Conservation (phyloP, 2,888 invertebrate species). For the Diarsia rubi region DNA sequence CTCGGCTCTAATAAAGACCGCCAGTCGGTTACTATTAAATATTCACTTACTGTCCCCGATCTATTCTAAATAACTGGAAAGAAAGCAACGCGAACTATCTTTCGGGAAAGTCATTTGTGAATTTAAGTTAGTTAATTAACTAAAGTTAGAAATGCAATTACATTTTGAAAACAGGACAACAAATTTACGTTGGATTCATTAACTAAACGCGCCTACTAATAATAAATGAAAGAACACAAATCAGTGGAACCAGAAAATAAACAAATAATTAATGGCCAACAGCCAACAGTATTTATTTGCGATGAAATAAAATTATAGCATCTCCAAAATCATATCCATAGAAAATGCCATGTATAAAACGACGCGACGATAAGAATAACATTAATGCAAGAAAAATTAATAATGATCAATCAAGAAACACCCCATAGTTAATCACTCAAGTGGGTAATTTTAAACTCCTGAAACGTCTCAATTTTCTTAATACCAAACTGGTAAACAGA, state of each 20-base stretch:
- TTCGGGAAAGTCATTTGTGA: slow-evolving; percentile 31
- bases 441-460: not conserved
- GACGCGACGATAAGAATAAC: not conserved
- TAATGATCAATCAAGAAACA: slow-evolving; percentile 17
- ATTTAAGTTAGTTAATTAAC: not conserved
- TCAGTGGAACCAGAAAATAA: not conserved
- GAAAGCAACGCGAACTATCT: slow-evolving; percentile 29
- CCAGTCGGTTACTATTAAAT: slow-evolving; percentile 54
- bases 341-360: not conserved
- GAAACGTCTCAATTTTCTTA: not conserved
- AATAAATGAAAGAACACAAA: not conserved
- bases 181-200: not conserved
- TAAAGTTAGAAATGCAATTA: not conserved
- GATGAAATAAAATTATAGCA: not conserved
- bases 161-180: not conserved
- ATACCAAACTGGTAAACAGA: slow-evolving; percentile 5
- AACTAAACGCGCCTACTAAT: not conserved
- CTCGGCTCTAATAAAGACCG: slow-evolving; percentile 45
- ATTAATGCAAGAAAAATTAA: not conserved
- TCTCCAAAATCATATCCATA: not conserved
- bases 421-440: slow-evolving; percentile 2
- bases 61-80: slow-evolving; percentile 45
- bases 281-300: too few relatives aligned
- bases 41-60: slow-evolving; percentile 57
- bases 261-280: not conserved